phyloP scores from a whole-genome alignment of 1,140 invertebrate species.

The Chironomus tepperi region DNA sequence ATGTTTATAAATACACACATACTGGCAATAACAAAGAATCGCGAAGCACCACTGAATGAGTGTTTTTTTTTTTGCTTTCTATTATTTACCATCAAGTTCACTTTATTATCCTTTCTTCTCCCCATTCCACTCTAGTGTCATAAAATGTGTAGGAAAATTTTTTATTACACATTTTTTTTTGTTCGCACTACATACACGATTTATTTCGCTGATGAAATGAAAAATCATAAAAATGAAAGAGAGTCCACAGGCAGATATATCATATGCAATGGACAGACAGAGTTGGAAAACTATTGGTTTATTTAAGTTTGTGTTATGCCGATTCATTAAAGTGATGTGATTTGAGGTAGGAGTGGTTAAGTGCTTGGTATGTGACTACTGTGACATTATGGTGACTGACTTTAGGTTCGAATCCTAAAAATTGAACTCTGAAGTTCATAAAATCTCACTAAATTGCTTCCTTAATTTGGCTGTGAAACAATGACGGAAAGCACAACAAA shows the following conservation, averaged over 20 bases:
- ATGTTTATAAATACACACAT: background rate
- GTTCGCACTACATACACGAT: background rate
- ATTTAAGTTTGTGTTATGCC: too few relatives aligned
- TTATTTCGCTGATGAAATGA: constrained; percentile 9
- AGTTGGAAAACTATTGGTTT: too few relatives aligned
- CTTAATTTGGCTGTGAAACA: too few relatives aligned
- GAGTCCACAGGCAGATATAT: background rate
- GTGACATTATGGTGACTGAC: too few relatives aligned
- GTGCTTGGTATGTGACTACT: too few relatives aligned
- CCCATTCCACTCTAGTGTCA: background rate
- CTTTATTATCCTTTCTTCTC: background rate
- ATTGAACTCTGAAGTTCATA: too few relatives aligned
- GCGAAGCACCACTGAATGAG: background rate
- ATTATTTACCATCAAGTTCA: background rate
- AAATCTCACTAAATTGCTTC: too few relatives aligned
- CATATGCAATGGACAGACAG: background rate
- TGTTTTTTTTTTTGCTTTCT: background rate
- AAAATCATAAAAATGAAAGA: constrained; percentile 11
- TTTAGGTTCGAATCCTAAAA: too few relatives aligned
- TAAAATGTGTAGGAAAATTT: too few relatives aligned
- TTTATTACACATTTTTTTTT: background rate
- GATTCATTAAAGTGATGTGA: too few relatives aligned
- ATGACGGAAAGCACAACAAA: too few relatives aligned
- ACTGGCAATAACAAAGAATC: background rate
- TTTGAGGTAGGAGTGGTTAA: too few relatives aligned